These are phyloP conservation scores for Recurvirostra avosetta DNA, from an alignment of 2,113 vertebrate genomes.

Conservation along the genomic window DNA sequence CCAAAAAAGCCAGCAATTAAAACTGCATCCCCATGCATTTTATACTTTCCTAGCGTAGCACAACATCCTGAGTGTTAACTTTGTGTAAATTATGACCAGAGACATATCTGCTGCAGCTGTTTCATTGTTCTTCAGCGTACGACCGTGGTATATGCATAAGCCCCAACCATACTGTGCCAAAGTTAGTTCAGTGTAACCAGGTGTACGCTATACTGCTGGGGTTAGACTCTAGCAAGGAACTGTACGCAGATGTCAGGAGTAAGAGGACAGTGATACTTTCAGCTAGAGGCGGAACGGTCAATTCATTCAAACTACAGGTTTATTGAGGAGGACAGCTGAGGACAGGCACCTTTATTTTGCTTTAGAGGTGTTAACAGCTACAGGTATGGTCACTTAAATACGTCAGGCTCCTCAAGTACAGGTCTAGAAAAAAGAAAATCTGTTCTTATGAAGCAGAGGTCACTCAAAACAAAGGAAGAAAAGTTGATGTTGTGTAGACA, in stretches of 20 bases:
- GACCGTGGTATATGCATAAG: rapidly evolving
- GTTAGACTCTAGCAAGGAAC: neutral
- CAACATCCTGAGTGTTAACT: neutral
- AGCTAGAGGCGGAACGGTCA: neutral
- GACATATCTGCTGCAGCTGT: neutral
- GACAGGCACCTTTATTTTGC: neutral
- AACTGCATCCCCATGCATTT: neutral
- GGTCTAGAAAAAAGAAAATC: neutral
- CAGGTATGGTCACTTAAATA: neutral
- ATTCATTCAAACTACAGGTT: neutral
- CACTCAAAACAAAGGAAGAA: neutral
- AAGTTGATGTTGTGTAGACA: neutral
- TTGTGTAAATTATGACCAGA: neutral
- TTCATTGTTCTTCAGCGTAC: neutral
- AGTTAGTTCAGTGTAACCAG: too few relatives aligned
- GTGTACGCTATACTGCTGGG: rapidly evolving
- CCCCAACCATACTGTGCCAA: rapidly evolving
- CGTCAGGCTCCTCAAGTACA: too few relatives aligned
- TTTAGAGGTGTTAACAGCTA: neutral
- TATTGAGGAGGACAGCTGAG: neutral
- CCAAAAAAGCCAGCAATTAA: neutral
- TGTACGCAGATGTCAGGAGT: rapidly evolving
- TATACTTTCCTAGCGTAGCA: neutral
- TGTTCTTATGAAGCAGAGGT: neutral
- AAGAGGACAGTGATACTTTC: neutral